Evolutionary conservation across 1,140 invertebrate species (phyloP).

Genomic region (Oryctes rhinoceros): DNA sequence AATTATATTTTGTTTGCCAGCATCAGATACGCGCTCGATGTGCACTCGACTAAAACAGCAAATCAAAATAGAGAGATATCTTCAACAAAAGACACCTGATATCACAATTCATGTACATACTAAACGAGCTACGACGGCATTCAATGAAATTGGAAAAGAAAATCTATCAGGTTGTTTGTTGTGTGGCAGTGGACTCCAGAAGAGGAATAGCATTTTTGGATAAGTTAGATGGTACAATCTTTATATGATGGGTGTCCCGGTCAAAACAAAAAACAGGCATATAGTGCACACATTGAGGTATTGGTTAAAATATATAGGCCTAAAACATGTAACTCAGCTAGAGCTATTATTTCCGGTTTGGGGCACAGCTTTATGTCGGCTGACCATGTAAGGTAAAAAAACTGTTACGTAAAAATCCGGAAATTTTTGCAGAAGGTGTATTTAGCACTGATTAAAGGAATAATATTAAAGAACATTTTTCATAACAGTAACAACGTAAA

Average conservation of each 20-base stretch:
- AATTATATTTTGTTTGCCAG: constrained; percentile 35
- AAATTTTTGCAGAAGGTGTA: constrained; percentile 39
- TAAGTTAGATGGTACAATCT: not conserved
- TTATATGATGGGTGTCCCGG: constrained; percentile 50
- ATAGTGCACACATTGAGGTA: constrained; percentile 11
- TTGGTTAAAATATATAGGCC: not conserved
- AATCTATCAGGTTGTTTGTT: constrained; percentile 31
- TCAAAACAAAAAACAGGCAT: constrained; percentile 52
- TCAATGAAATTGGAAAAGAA: constrained; percentile 43
- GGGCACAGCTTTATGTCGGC: constrained; percentile 51
- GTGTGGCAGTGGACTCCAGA: constrained; percentile 22
- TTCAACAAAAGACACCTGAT: not conserved
- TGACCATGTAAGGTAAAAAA: constrained; percentile 52
- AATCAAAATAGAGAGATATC: constrained; percentile 27
- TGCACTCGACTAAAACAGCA: constrained; percentile 22
- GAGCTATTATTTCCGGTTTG: constrained; percentile 47
- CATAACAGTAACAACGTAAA: not conserved
- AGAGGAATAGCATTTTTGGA: constrained; percentile 31
- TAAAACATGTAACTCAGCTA: not conserved
- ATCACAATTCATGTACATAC: constrained; percentile 24
- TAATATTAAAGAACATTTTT: not conserved
- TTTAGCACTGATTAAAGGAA: not conserved
- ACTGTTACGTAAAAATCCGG: constrained; percentile 45
- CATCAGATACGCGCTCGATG: constrained; percentile 30
- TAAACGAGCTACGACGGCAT: not conserved